Evolutionary conservation across 2,888 invertebrate genomes (phyloP), one percentile per base, ranked within the genome.

Genomic region (Drosophila peninsularis): DNA sequence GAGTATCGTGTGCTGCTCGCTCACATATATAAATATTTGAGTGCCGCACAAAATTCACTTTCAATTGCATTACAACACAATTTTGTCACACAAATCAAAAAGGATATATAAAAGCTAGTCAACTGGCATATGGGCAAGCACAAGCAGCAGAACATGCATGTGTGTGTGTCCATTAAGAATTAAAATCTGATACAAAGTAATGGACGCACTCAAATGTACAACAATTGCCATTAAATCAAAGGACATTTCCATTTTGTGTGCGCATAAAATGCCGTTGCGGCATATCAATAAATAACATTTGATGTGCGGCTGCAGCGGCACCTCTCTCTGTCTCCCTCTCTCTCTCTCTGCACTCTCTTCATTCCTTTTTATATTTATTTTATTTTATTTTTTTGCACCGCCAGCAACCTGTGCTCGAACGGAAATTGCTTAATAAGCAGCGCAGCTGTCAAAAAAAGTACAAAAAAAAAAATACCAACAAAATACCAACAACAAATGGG

Each of bases 341-440:
- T 3, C 24, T 5, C 32, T 17, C 47, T 1, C 37, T n/a, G n/a
- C n/a, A n/a, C n/a, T n/a, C 14, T 4, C 17, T 11, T n/a, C 5
- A 27, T 27, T 32, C n/a, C 11, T 17, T 64, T 71, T 67, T 62
- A 32, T 21, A 21, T 19, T 9, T 21, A 21, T 50, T 50, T 50
- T 36, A 50, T 50, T 50, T n/a, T 47, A 11, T 32, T 70, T 62
- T 70, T 65, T 50, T 61, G 30, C 30, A 19, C 10, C 21, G 61
- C 32, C 45, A 44, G 36, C 63, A 67, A 67, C 34, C 75, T 47
- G 45, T 62, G 53, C 55, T 36, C 47, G n/a, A 34, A 14, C 53
- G 57, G 67, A 82, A 84, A 82, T 75, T 68, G 88, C 88, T 84
- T 87, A 82, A 87, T 87, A 87, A 84, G 82, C 88, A 84, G 30